These are phyloP conservation scores for Lasiommata megera DNA, from an alignment of 2,888 invertebrate genomes.

Conservation along the genomic window DNA sequence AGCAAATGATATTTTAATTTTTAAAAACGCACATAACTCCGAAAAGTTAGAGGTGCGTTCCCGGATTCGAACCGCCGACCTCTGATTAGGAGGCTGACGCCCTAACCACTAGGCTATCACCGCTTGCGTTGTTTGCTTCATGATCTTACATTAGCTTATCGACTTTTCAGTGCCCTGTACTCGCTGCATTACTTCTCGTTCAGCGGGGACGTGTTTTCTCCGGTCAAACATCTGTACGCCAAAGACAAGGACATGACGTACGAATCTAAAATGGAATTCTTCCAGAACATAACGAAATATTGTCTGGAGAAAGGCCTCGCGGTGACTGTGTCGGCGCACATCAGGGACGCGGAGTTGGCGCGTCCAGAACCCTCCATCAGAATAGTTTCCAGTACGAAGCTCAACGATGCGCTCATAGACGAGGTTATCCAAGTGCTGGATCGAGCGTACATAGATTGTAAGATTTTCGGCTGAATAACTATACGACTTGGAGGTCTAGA, in stretches of 20 bases:
- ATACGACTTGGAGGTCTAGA: too few species aligned
- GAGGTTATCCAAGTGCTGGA: constrained; percentile 57
- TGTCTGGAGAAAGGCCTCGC: constrained; percentile 86
- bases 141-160: too few species aligned
- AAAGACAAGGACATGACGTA: constrained; percentile 68
- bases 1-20: too few species aligned
- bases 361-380: constrained; percentile 87
- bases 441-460: constrained; percentile 57
- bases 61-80: too few species aligned
- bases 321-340: constrained; percentile 85
- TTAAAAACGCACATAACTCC: too few species aligned
- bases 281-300: constrained; percentile 84
- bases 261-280: constrained; percentile 72
- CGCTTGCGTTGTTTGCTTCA: too few species aligned
- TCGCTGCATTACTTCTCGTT: constrained; percentile 72
- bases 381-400: constrained; percentile 84
- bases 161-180: constrained; percentile 61
- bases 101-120: too few species aligned
- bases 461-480: background rate
- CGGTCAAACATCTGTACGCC: constrained; percentile 88
- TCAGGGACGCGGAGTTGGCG: constrained; percentile 84
- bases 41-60: too few species aligned
- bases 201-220: constrained; percentile 84
- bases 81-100: too few species aligned
- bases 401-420: constrained; percentile 83